Evolutionary conservation across 2,888 invertebrate genomes (phyloP).

Genomic region (Ceriagrion tenellum): DNA sequence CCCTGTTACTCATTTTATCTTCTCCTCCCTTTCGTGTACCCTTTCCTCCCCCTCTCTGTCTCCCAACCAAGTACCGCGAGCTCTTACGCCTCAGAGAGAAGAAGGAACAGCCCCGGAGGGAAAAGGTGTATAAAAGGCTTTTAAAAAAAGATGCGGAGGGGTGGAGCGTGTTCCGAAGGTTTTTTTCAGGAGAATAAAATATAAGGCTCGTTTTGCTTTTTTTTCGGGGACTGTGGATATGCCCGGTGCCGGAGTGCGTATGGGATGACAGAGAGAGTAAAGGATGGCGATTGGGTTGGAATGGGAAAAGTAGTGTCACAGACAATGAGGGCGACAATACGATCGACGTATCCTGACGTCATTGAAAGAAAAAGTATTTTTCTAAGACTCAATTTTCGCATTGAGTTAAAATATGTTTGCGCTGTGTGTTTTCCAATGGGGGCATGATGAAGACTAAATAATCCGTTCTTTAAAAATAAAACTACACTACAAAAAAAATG

Average conservation of each 20-base stretch:
- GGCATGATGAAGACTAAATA: no score
- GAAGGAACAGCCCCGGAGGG: constrained; percentile 17
- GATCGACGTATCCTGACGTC: no score
- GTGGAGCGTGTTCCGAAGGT: constrained; percentile 23
- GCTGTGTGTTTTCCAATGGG: no score
- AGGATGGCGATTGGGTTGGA: background rate
- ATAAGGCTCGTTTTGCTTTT: background rate
- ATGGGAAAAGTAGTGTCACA: background rate
- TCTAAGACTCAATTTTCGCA: no score
- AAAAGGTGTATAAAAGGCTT: constrained; percentile 35
- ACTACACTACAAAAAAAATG: no score
- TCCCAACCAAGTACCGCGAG: background rate
- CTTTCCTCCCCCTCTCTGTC: background rate
- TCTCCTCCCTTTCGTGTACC: background rate
- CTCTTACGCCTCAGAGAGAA: background rate
- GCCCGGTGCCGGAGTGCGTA: background rate
- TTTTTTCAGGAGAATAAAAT: background rate
- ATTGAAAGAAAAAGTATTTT: no score
- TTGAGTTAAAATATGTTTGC: no score
- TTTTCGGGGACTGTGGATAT: background rate
- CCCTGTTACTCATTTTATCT: background rate
- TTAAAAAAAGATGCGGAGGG: constrained; percentile 14
- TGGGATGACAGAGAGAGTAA: background rate
- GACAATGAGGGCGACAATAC: background rate
- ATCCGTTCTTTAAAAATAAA: no score